Conservation (phyloP, 2,888 invertebrate species). For the Abscondita cerata region DNA sequence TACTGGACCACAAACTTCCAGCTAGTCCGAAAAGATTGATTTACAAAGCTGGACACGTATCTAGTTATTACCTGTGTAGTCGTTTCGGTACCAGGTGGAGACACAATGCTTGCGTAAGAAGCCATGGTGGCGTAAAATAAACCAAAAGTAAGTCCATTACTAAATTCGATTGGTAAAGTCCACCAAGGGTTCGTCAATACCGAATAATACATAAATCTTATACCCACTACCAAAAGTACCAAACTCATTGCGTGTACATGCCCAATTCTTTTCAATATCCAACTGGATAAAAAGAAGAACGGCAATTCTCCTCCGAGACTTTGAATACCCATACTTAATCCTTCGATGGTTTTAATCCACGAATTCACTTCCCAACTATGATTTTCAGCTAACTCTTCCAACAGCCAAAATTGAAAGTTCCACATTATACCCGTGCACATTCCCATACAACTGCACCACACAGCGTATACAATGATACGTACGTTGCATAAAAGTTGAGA, state of each 20-base stretch:
- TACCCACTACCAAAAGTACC: conserved; percentile 79
- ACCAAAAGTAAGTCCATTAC: conserved; percentile 89
- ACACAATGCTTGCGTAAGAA: conserved; percentile 83
- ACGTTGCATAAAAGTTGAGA: conserved; percentile 69
- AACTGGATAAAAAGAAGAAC: conserved; percentile 83
- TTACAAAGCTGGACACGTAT: no score
- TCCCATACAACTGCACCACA: conserved; percentile 84
- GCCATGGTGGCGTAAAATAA: conserved; percentile 89
- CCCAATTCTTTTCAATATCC: conserved; percentile 79
- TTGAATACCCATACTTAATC: conserved; percentile 50
- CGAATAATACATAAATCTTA: conserved; percentile 84
- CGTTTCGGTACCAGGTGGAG: conserved; percentile 84
- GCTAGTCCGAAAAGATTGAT: no score
- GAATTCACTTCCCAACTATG: conserved; percentile 55
- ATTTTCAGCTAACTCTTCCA: conserved; percentile 72
- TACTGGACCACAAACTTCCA: no score
- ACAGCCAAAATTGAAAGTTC: conserved; percentile 87
- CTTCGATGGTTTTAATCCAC: conserved; percentile 61
- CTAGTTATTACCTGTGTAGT: conserved; percentile 80
- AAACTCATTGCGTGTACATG: conserved; percentile 85
- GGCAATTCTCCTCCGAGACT: conserved; percentile 87
- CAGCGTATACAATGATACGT: conserved; percentile 74
- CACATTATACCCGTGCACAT: conserved; percentile 85
- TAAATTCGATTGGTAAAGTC: conserved; percentile 82
- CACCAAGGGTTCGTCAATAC: conserved; percentile 81